Base-by-base conservation (phyloP, 2,113 vertebrate genomes). In the Eclectus roratus region DNA sequence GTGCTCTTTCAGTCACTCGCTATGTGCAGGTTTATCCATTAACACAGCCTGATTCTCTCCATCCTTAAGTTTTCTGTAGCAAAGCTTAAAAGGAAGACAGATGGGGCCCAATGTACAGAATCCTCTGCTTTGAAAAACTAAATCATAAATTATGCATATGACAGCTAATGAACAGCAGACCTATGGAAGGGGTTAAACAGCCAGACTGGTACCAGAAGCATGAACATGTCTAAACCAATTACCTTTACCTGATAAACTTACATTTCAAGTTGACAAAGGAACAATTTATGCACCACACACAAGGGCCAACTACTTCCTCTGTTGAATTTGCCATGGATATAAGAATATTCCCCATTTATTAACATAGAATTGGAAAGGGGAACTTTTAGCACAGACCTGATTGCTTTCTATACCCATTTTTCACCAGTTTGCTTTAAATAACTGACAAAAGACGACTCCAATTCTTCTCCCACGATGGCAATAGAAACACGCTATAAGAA, bases 241-340 rank as follows among this genome's bases (percentile, higher is more conserved):
- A 84, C 58, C 64, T 83, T 64, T 82, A 89, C 44, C 50, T 92
- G 47, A 85, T 91, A 87, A 90, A 92, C 80, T 81, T 94, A 74
- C 25, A 17, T 53, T 96, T 91, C 66, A 95, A 68, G 58, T 20
- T 85, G 20, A 43, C 66, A 63, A 92, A 91, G 53, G 92, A 70
- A 66, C 37, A 72, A 80, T 85, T n/a, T 68, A 56, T 68, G 39
- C 88, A 46, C 46, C 87, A 85, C 35, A 68, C 25, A 84, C 41
- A 56, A 70, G 50, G 39, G 52, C 56, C 19, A 13, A 87, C 77
- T 95, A 85, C 20, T 94, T 93, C 80, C 43, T 92, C 91, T 90
- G 74, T 74, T 78, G 85, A 94, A 92, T 96, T 94, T 94, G 60
- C 71, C 93, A 95, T 19, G 53, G 63, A 89, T 82, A 64, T 81